Evolutionary conservation across 1,140 invertebrate genomes (phyloP).

Genomic region (Drosophila persimilis): DNA sequence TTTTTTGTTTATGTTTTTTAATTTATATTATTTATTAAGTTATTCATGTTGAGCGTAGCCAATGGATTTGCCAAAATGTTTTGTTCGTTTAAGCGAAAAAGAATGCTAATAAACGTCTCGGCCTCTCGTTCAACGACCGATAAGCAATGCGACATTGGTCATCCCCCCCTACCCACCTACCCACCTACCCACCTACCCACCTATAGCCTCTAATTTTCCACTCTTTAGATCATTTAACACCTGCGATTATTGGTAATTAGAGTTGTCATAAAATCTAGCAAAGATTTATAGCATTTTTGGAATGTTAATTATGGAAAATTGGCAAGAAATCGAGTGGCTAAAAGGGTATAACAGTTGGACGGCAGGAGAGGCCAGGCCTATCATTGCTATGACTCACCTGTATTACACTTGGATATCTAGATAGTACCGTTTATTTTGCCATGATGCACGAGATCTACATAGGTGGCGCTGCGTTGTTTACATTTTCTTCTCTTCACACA

Average conservation of each 20-base stretch:
- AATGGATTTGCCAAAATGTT: conserved; percentile 45
- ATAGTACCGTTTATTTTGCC: too few species aligned
- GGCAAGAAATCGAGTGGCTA: neutral
- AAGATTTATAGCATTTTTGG: conserved; percentile 19
- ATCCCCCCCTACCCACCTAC: neutral
- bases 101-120: conserved; percentile 24
- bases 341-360: too few species aligned
- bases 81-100: conserved; percentile 12
- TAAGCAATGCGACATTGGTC: conserved; percentile 41
- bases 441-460: too few species aligned
- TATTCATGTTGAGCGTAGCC: conserved; percentile 37
- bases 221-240: conserved; percentile 34
- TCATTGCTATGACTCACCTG: too few species aligned
- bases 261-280: conserved; percentile 26
- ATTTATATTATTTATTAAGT: conserved; percentile 45
- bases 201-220: neutral
- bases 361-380: too few species aligned
- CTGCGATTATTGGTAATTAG: conserved; percentile 26
- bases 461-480: too few species aligned
- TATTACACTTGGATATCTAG: too few species aligned
- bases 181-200: too few species aligned
- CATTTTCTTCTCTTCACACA: too few species aligned
- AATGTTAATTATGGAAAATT: neutral
- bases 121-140: conserved; percentile 36
- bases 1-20: conserved; percentile 7